Percentiles rank a stretch among this genome's conserved stretches.
Evolutionary conservation across 2,797 vertebrate genomes (phyloP).

Genomic region (Esox lucius): DNA sequence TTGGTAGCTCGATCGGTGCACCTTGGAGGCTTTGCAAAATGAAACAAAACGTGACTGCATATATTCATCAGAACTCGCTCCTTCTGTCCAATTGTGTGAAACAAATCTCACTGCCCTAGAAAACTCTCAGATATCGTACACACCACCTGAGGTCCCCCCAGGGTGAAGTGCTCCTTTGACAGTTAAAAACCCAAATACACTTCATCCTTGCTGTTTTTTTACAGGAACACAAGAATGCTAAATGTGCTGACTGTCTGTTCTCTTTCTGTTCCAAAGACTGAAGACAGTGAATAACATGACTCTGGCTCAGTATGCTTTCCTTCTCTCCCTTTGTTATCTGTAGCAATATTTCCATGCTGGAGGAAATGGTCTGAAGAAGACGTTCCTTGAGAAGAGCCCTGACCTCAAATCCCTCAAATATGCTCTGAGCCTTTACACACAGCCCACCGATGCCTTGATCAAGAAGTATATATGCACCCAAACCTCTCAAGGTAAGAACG

Average conservation of each 20-base stretch:
- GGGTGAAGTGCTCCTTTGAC: too few relatives aligned
- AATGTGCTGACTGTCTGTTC: neutral
- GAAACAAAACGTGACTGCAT: too few relatives aligned
- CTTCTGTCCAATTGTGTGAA: too few relatives aligned
- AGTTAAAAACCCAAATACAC: neutral
- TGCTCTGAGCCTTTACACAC: conserved; percentile 96
- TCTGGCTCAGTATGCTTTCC: neutral
- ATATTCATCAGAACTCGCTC: too few relatives aligned
- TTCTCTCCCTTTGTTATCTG: conserved; percentile 30
- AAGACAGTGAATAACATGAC: neutral
- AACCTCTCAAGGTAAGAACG: conserved; percentile 89
- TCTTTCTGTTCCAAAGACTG: neutral
- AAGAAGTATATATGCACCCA: conserved; percentile 98
- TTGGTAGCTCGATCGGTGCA: too few relatives aligned
- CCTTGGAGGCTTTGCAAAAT: too few relatives aligned
- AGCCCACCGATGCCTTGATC: conserved; percentile 95
- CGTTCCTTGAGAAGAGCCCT: conserved; percentile 94
- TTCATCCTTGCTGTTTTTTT: neutral
- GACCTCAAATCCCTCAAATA: conserved; percentile 95
- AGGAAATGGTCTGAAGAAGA: conserved; percentile 97
- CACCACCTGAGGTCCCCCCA: too few relatives aligned
- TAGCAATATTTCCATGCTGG: conserved; percentile 99
- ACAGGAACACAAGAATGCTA: neutral
- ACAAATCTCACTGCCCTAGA: too few relatives aligned
- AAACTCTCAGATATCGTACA: too few relatives aligned